Conservation (phyloP, 2,888 invertebrate species). For the Busseola fusca region DNA sequence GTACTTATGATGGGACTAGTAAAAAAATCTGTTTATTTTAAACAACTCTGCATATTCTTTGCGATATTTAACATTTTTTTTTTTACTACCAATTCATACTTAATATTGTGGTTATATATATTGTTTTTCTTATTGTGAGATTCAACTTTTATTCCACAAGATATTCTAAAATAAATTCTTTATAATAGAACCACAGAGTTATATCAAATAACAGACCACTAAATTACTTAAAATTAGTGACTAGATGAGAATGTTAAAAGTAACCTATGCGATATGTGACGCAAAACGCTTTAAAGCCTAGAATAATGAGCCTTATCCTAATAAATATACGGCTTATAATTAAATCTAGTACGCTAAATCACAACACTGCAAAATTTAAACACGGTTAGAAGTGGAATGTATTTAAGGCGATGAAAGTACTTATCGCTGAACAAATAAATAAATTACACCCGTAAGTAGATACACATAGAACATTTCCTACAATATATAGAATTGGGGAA, state of each 20-base stretch:
- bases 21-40: conserved; percentile 43
- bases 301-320: conserved; percentile 66
- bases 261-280: conserved; percentile 77
- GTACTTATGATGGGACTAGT: conserved; percentile 63
- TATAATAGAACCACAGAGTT: conserved; percentile 24
- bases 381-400: conserved; percentile 68
- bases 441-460: conserved; percentile 24
- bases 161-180: background rate
- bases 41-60: conserved; percentile 28
- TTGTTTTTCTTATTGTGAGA: background rate
- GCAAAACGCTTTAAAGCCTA: conserved; percentile 72
- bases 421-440: conserved; percentile 15
- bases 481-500: conserved; percentile 14
- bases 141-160: background rate
- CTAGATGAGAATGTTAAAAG: conserved; percentile 63
- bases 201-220: conserved; percentile 16
- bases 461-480: conserved; percentile 16
- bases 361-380: conserved; percentile 77
- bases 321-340: conserved; percentile 58
- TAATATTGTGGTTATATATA: no score
- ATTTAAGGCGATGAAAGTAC: conserved; percentile 20
- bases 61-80: background rate
- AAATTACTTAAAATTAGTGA: conserved; percentile 57
- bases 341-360: conserved; percentile 71
- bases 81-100: background rate